Percentiles rank a stretch among this genome's conserved stretches.
Evolutionary conservation across 1,140 invertebrate species (phyloP).

Genomic region (Lycorma delicatula): DNA sequence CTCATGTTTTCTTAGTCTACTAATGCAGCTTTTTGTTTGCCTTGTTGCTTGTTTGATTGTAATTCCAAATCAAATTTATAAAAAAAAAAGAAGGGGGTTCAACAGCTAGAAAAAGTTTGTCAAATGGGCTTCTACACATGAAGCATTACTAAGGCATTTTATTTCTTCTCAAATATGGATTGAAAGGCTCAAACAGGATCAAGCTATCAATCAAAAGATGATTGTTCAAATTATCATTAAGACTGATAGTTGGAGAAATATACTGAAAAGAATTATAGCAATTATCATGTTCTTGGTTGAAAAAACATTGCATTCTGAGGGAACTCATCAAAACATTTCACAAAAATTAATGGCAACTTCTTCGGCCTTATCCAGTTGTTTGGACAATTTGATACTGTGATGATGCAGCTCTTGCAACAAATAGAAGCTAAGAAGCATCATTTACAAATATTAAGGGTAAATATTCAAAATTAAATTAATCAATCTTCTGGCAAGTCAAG

Average conservation of each 20-base stretch:
- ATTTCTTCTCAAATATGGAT: conserved; percentile 4
- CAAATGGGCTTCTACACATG: conserved; percentile 3
- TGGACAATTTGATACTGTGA: conserved; percentile 23
- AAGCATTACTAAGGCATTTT: conserved; percentile 8
- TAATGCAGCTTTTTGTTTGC: conserved; percentile 4
- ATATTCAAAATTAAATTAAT: conserved; percentile 31
- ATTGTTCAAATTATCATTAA: conserved; percentile 6
- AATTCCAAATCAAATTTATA: background rate
- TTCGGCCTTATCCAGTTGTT: conserved; percentile 22
- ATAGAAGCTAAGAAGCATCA: conserved; percentile 14
- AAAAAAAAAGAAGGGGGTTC: conserved; percentile 3
- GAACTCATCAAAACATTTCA: conserved; percentile 17
- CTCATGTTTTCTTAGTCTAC: conserved; percentile 7
- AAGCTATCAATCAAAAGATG: conserved; percentile 2
- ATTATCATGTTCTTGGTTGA: conserved; percentile 19
- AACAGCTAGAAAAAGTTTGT: conserved; percentile 9
- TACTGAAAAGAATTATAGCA: conserved; percentile 16
- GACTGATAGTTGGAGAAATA: no score
- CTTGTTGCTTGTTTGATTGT: no score
- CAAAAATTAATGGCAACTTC: conserved; percentile 25
- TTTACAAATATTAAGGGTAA: conserved; percentile 18
- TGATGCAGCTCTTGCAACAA: conserved; percentile 21
- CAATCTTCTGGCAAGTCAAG: conserved; percentile 23
- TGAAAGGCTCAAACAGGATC: conserved; percentile 3
- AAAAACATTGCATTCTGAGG: conserved; percentile 25